A percentile compares a stretch with the other conserved stretches of the same genome.
Evolutionary conservation across 2,113 vertebrate genomes (phyloP).

Genomic region (Xiphophorus maculatus): DNA sequence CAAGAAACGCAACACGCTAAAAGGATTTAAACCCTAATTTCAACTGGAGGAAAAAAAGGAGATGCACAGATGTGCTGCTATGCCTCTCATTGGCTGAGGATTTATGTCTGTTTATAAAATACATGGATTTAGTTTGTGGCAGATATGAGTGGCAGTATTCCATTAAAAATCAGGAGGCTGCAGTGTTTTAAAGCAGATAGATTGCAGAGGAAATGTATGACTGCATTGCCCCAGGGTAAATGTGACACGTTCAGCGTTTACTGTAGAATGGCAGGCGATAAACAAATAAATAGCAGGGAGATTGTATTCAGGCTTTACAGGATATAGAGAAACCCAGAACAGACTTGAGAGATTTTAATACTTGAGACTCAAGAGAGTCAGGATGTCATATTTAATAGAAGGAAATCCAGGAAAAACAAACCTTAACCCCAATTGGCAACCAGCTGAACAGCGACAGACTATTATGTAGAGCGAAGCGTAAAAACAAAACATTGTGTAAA

Average conservation of each 20-base stretch:
- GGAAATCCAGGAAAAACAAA: neutral
- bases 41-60: neutral
- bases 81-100: neutral
- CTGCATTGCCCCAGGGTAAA: neutral
- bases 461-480: neutral
- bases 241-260: slow-evolving; percentile 2
- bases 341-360: neutral
- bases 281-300: slow-evolving; percentile 13
- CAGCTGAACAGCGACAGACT: neutral
- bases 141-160: slow-evolving; percentile 1
- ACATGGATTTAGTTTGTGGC: neutral
- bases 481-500: neutral
- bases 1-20: neutral
- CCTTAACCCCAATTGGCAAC: neutral
- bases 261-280: slow-evolving; percentile 5
- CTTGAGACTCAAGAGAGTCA: slow-evolving; percentile 1
- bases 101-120: neutral
- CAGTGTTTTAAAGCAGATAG: slow-evolving; percentile 7
- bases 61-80: neutral
- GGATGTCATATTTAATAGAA: neutral
- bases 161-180: neutral
- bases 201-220: neutral
- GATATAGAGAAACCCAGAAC: slow-evolving; percentile 14
- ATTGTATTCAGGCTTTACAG: neutral
- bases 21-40: neutral